phyloP scores from a whole-genome alignment of 35 echinoderm and acorn worm genomes.

The Ophiothrix spiculata region DNA sequence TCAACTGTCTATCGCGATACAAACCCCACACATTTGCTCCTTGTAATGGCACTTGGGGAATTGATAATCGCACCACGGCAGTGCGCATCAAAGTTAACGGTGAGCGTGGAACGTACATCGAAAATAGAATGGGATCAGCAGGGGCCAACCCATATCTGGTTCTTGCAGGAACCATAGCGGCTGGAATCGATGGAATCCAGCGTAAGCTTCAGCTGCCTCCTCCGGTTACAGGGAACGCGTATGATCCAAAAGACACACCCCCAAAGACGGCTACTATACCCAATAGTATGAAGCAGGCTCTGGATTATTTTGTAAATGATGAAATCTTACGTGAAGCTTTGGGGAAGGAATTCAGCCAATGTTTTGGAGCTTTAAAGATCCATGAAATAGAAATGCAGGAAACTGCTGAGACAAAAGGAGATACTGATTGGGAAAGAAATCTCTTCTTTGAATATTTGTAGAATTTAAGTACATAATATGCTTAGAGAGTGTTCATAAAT shows the following conservation, averaged over 20 bases:
- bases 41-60: constrained; percentile 65
- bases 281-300: constrained; percentile 46
- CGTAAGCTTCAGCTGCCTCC: constrained; percentile 29
- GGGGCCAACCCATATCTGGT: constrained; percentile 76
- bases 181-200: constrained; percentile 77
- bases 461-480: too few relatives aligned
- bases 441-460: not conserved
- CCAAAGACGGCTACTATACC: constrained; percentile 25
- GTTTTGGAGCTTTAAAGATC: constrained; percentile 64
- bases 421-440: not conserved
- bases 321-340: constrained; percentile 59
- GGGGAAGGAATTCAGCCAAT: constrained; percentile 75
- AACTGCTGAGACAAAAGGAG: constrained; percentile 51
- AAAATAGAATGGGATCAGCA: constrained; percentile 76
- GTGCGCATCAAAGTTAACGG: constrained; percentile 49
- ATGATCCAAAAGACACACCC: constrained; percentile 46
- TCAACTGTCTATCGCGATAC: constrained; percentile 53
- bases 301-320: constrained; percentile 66
- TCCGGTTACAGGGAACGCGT: constrained; percentile 48
- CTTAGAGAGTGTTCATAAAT: too few relatives aligned
- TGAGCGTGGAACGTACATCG: constrained; percentile 66
- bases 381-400: constrained; percentile 61
- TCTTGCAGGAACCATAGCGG: constrained; percentile 74
- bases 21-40: constrained; percentile 31
- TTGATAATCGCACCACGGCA: constrained; percentile 68